Percentiles rank a stretch among this genome's conserved stretches.
These are phyloP conservation scores for Saxidomus purpurata DNA, from an alignment of 1,140 invertebrate species.

Conservation along the genomic window DNA sequence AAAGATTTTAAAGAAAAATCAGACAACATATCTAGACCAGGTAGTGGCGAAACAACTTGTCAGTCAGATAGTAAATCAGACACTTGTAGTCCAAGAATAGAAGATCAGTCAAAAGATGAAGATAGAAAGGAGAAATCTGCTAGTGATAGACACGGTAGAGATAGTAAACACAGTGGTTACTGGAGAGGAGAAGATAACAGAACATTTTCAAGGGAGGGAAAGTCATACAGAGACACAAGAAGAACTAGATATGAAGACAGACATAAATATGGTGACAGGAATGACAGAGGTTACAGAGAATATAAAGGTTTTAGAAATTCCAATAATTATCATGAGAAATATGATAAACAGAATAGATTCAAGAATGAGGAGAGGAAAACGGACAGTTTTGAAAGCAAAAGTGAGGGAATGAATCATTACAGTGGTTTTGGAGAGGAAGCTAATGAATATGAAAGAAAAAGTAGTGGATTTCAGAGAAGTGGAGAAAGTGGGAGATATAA, in stretches of 20 bases:
- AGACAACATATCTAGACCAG: background rate
- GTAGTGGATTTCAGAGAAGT: background rate
- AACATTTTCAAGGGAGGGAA: background rate
- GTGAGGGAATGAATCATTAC: background rate
- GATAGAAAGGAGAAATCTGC: background rate
- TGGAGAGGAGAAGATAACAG: slow-evolving; percentile 27
- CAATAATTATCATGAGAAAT: background rate
- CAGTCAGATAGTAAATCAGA: background rate
- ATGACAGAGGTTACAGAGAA: background rate
- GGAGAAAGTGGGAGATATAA: background rate
- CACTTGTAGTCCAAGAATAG: background rate
- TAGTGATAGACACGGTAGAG: background rate
- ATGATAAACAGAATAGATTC: background rate
- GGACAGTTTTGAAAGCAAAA: background rate
- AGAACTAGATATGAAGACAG: background rate
- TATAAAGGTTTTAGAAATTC: background rate
- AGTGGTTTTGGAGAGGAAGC: background rate
- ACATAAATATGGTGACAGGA: background rate
- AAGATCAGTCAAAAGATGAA: background rate
- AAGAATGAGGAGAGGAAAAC: background rate
- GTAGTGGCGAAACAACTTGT: background rate
- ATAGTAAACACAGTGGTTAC: slow-evolving; percentile 23
- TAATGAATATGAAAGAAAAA: background rate
- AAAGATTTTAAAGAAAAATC: background rate
- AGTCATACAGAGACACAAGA: background rate